Evolutionary conservation across 2,113 vertebrate genomes (phyloP).

Genomic region (Eurystomus gularis): DNA sequence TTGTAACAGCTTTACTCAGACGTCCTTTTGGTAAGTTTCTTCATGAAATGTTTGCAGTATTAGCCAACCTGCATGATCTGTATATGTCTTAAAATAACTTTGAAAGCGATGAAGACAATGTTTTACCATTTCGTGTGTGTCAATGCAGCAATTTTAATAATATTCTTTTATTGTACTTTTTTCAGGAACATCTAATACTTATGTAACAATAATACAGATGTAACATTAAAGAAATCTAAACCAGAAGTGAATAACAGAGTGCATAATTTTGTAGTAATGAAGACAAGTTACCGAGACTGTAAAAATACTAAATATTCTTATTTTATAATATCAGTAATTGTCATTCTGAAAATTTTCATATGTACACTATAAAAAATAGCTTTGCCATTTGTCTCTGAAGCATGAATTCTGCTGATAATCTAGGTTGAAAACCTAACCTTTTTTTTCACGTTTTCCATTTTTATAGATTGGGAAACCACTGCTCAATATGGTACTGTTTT

Average conservation of each 20-base stretch:
- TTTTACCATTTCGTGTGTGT: neutral
- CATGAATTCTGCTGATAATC: neutral
- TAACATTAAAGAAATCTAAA: neutral
- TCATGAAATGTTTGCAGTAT: neutral
- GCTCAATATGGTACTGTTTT: neutral
- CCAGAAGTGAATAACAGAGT: neutral
- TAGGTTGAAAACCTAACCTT: neutral
- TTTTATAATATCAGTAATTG: neutral
- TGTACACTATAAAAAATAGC: neutral
- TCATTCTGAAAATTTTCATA: neutral
- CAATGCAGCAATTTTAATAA: neutral
- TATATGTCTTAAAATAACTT: neutral
- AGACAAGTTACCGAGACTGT: neutral
- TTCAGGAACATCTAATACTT: neutral
- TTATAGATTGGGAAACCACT: neutral
- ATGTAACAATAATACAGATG: neutral
- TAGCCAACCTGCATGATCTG: neutral
- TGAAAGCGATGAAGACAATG: neutral
- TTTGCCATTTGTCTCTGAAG: neutral
- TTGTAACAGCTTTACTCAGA: slow-evolving; percentile 77
- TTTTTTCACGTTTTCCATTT: neutral
- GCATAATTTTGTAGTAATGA: neutral
- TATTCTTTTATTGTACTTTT: neutral
- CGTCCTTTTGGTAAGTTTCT: slow-evolving; percentile 79
- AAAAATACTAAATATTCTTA: neutral